Evolutionary conservation across 2,888 invertebrate genomes (phyloP).

Genomic region (Vanessa cardui): DNA sequence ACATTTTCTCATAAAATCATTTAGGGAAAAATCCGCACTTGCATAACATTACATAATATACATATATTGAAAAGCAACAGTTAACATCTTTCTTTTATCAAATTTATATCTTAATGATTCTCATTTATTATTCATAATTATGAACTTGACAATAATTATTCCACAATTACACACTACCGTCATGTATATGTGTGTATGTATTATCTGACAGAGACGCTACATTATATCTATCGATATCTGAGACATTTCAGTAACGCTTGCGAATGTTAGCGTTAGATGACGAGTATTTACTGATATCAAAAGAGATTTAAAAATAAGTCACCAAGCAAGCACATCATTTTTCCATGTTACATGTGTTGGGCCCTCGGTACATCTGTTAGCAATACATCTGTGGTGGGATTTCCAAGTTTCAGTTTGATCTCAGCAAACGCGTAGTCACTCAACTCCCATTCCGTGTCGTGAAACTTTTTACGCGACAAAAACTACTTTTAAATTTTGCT

Average conservation of each 20-base stretch:
- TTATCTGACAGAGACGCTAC: neutral
- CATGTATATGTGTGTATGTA: neutral
- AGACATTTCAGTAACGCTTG: slow-evolving; percentile 11
- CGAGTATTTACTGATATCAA: slow-evolving; percentile 26
- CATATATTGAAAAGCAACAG: too few relatives aligned
- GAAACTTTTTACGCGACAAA: neutral
- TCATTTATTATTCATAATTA: too few relatives aligned
- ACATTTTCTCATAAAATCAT: too few relatives aligned
- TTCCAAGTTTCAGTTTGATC: neutral
- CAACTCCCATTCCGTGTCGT: neutral
- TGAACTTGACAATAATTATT: neutral
- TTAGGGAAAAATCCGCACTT: too few relatives aligned
- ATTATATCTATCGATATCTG: neutral
- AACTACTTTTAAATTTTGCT: neutral
- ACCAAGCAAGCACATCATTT: too few relatives aligned
- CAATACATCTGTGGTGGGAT: neutral
- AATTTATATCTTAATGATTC: too few relatives aligned
- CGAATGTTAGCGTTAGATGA: slow-evolving; percentile 27
- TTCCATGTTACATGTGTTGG: neutral
- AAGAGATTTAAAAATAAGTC: too few relatives aligned
- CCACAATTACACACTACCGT: neutral
- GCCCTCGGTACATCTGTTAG: neutral
- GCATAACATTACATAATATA: too few relatives aligned
- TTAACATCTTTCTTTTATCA: too few relatives aligned
- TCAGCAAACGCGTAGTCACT: neutral